These are phyloP conservation scores for Pangasius mekongensis DNA, from an alignment of 2,797 vertebrate genomes.

Conservation along the genomic window DNA sequence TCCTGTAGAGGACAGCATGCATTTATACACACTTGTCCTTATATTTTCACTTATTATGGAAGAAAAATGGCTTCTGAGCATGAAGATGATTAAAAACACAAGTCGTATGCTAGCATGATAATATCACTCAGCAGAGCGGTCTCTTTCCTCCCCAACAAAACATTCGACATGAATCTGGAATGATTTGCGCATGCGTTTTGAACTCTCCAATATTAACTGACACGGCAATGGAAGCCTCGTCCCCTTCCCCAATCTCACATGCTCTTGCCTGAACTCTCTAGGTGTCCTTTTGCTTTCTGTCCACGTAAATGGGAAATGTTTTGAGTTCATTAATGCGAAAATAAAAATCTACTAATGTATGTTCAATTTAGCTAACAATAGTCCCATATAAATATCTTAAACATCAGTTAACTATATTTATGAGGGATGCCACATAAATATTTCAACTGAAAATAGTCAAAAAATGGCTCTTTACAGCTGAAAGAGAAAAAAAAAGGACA, in stretches of 20 bases:
- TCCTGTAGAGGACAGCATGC: slow-evolving; percentile 70
- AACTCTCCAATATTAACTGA: not conserved
- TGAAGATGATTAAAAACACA: not conserved
- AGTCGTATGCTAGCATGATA: not conserved
- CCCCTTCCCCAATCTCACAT: not conserved
- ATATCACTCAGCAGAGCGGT: not conserved
- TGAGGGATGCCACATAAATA: not conserved
- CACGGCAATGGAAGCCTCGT: not conserved
- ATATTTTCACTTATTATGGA: not conserved
- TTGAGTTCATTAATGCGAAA: not conserved
- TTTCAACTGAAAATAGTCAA: not conserved
- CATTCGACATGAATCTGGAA: not conserved
- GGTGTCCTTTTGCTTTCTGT: not conserved
- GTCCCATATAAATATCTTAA: not conserved
- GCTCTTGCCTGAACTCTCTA: not conserved
- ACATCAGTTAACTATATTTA: not conserved
- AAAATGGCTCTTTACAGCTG: not conserved
- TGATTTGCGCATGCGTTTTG: not conserved
- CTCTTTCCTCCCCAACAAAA: not conserved
- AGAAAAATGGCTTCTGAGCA: not conserved
- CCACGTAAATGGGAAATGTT: not conserved
- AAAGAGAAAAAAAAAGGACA: too few relatives aligned
- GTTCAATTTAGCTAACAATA: not conserved
- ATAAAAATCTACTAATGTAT: not conserved
- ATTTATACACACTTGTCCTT: not conserved